These are phyloP conservation scores for Mastomys natalensis DNA, from an alignment of 2,113 vertebrate genomes.

Conservation along the genomic window DNA sequence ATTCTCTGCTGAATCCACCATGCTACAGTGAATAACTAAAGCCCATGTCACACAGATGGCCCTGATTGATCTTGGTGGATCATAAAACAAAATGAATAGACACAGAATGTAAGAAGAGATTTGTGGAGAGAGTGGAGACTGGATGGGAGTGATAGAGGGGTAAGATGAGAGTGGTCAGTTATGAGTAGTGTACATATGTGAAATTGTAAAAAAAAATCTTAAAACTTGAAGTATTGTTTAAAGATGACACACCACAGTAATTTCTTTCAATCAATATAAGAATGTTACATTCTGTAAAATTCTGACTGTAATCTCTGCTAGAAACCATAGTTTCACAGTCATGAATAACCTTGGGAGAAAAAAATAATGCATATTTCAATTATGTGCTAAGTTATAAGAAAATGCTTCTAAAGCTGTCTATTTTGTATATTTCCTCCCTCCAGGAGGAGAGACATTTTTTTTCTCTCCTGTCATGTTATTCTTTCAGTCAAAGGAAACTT, in stretches of 20 bases:
- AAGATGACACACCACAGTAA: background rate
- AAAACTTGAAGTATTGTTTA: background rate
- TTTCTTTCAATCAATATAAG: background rate
- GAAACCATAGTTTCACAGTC: background rate
- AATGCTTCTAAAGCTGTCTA: background rate
- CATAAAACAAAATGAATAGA: background rate
- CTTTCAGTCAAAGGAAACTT: conserved; percentile 24
- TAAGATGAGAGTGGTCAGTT: background rate
- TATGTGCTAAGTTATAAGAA: background rate
- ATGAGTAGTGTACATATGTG: background rate
- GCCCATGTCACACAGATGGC: background rate
- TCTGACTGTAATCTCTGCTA: background rate
- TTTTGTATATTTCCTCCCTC: background rate
- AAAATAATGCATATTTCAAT: background rate
- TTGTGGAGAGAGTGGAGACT: too few species aligned
- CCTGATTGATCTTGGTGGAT: background rate
- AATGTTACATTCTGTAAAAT: background rate
- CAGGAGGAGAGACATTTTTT: background rate
- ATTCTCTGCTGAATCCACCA: too few species aligned
- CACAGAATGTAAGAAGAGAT: background rate
- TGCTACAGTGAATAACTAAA: too few species aligned
- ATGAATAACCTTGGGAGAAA: conserved; percentile 9
- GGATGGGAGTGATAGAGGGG: accelerated
- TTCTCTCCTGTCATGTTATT: background rate
- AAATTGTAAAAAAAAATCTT: background rate